A percentile compares a stretch with the other conserved stretches of the same genome.
These are phyloP conservation scores for Tenthredo distinguenda DNA, from an alignment of 2,888 invertebrate genomes.

Conservation along the genomic window DNA sequence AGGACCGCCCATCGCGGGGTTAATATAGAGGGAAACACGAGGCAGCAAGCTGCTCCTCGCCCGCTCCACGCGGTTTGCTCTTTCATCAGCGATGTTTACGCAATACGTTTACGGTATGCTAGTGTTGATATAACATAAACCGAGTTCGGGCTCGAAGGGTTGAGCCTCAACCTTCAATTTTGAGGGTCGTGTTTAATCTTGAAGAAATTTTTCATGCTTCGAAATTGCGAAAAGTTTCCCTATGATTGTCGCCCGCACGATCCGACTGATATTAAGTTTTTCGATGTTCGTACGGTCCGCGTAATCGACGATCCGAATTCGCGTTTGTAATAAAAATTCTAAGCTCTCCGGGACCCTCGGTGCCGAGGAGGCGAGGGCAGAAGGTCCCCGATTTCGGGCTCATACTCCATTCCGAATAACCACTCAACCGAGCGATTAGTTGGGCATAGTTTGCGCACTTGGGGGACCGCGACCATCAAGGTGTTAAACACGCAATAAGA, in stretches of 20 bases:
- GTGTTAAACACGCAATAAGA: constrained; percentile 44
- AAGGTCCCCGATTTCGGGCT: constrained; percentile 4
- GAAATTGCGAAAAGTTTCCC: not conserved
- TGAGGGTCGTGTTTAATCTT: not conserved
- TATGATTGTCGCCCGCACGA: too few relatives aligned
- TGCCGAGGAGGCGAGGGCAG: not conserved
- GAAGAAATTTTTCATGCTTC: not conserved
- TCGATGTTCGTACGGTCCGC: too few relatives aligned
- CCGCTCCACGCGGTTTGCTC: not conserved
- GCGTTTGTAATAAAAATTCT: not conserved
- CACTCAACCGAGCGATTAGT: constrained; percentile 39
- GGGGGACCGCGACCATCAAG: constrained; percentile 31
- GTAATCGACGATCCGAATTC: not conserved
- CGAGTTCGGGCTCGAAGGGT: not conserved
- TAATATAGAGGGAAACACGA: not conserved
- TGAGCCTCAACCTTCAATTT: constrained; percentile 7
- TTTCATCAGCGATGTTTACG: constrained; percentile 7
- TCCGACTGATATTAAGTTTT: too few relatives aligned
- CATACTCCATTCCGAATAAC: constrained; percentile 33
- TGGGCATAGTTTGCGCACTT: constrained; percentile 45
- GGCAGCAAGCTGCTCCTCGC: not conserved
- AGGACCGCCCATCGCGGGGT: not conserved
- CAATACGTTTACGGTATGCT: constrained; percentile 11
- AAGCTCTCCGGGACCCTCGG: not conserved
- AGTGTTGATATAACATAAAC: constrained; percentile 1